phyloP scores from a whole-genome alignment of 2,797 vertebrate genomes.

The Balearica regulorum region DNA sequence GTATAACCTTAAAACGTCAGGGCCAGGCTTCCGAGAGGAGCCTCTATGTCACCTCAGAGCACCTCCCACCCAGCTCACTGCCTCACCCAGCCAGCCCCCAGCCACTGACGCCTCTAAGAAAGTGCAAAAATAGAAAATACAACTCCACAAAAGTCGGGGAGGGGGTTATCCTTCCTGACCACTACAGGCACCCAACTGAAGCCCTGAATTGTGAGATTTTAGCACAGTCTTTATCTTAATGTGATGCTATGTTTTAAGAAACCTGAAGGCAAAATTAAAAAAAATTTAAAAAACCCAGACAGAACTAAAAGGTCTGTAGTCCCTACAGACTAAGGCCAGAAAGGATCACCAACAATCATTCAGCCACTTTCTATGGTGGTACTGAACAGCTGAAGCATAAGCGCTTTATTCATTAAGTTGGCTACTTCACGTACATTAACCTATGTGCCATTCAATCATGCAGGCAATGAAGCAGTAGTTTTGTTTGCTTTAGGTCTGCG shows the following conservation, averaged over 20 bases:
- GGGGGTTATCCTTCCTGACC: not conserved
- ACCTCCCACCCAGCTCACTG: not conserved
- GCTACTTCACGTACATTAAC: not conserved
- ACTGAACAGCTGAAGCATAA: not conserved
- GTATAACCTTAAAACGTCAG: not conserved
- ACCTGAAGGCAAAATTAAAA: not conserved
- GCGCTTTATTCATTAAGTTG: not conserved
- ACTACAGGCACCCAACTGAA: not conserved
- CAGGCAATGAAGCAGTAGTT: not conserved
- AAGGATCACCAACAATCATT: not conserved
- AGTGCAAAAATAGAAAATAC: not conserved
- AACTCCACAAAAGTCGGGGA: not conserved
- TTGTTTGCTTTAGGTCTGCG: not conserved
- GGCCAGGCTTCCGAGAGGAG: not conserved
- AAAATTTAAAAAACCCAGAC: not conserved
- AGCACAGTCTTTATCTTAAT: not conserved
- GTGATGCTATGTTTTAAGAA: not conserved
- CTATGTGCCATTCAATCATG: fast-evolving
- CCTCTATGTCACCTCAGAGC: not conserved
- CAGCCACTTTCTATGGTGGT: not conserved
- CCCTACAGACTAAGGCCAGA: not conserved
- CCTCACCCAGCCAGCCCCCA: not conserved
- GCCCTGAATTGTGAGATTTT: not conserved
- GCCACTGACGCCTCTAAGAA: not conserved
- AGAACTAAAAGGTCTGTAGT: not conserved